Evolutionary conservation across 1,140 invertebrate species (phyloP), one percentile per base, ranked within the genome.

Genomic region (Lordiphosa stackelbergi): DNA sequence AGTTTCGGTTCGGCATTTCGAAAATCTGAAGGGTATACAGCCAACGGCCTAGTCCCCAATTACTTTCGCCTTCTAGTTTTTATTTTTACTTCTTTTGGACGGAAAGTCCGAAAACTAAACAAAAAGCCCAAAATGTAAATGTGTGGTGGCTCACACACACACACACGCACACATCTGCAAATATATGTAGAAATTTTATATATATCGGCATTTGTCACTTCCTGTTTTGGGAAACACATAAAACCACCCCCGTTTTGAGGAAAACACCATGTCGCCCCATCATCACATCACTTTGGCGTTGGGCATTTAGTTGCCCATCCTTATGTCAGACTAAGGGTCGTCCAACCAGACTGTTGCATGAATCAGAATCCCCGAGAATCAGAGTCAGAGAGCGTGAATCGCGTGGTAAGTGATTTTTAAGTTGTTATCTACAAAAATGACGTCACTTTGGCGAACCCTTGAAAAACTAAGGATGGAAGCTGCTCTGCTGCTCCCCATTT

Each of bases 371-470:
- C 22, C 19, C 19, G 19, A 19, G 19, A 19, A 19, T 19, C 19
- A 19, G 12, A 40, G 11, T 40, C 38, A 40, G 11, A 77, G 71
- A 81, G 77, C 61, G 58, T 62, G 61, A 84, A 71, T 78, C 77
- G 78, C 77, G 78, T 83, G 69, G 78, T 83, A 83, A 83, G 77
- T 83, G 77, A 83, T 83, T 84, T 83, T 83, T 83, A 84, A 83
- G 73, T 81, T 72, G 53, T 69, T 75, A 69, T 73, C 54, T 53
- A 41, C 22, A 24, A 38, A 70, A 81, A 54, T 83, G 77, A 83
- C 77, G 77, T 83, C 77, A 83, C 57, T 57, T 22, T 16, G 10
- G 22, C 16, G 41, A 35, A 62, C 37, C 34, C 19, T 34, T 42
- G 10, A 40, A 59, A 69, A 64, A 46, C 55, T 63, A 71, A 31